Evolutionary conservation across 2,888 invertebrate genomes (phyloP), one percentile per base, ranked within the genome.

Genomic region (Eugnorisma glareosa): DNA sequence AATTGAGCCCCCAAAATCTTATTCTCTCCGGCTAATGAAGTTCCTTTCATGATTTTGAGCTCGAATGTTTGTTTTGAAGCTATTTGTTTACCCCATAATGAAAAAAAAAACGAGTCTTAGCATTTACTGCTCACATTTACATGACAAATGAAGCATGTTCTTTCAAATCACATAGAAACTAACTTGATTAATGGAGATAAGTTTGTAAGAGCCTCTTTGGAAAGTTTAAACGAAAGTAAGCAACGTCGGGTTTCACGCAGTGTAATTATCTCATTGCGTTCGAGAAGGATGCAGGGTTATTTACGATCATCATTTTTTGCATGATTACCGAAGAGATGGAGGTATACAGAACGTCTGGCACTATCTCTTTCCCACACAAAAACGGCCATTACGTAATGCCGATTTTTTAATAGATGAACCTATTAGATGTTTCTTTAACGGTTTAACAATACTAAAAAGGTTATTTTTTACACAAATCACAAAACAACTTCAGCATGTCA

Each of bases 181-280:
- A 67, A 67, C 59, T 72, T 81, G 72, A 82, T 82, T 81, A 69
- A 75, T 72, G 73, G 37, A 73, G 80, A 82, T 85, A 51, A 72
- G 48, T 54, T 75, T 70, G 57, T 35, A 73, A 61, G 75, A 82
- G 24, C 24, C 71, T 81, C 85, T 85, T 72, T 82, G 66, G 82
- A 82, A 85, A 85, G 85, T 72, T 61, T 45, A 57, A 81, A 75
- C 31, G 82, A 82, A 82, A 82, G 85, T 80, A 54, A 84, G 28
- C 48, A 67, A 67, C 40, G 67, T 70, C 35, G 6, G 45, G 54
- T 72, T 81, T 64, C 68, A 75, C 40, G 48, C 31, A 61, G 28
- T 28, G 57, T 75, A 74, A 84, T 84, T 84, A 75, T 75, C 75
- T 57, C 35, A 48, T 67, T 72, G 51, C 75, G 59, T 75, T 75